Conservation (phyloP, 2,888 invertebrate species). For the Drosophila heteroneura region DNA sequence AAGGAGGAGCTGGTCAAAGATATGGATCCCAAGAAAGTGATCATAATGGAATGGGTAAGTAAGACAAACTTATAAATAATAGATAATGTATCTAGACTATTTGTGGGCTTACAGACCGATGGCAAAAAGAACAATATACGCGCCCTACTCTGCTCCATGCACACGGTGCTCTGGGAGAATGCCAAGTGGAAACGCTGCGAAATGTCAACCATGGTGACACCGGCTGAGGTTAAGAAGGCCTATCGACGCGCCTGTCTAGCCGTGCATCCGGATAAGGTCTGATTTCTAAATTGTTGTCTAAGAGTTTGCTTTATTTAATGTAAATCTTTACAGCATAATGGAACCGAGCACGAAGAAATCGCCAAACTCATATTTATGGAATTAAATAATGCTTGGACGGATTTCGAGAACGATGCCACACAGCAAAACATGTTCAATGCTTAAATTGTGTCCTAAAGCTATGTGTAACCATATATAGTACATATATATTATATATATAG, state of each 20-base stretch:
- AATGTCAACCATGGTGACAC: conserved; percentile 96
- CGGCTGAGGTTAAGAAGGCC: conserved; percentile 97
- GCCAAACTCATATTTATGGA: conserved; percentile 99
- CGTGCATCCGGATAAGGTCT: conserved; percentile 99
- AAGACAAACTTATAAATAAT: too few species aligned
- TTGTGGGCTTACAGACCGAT: conserved; percentile 88
- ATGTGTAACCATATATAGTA: conserved; percentile 37
- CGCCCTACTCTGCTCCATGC: conserved; percentile 96
- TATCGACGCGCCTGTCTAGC: conserved; percentile 98
- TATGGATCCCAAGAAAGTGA: conserved; percentile 96
- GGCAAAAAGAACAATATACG: conserved; percentile 99
- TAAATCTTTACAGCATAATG: conserved; percentile 91
- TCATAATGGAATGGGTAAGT: conserved; percentile 92
- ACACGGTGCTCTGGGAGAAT: conserved; percentile 96
- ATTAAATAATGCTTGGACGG: conserved; percentile 99
- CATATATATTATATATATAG: conserved; percentile 40
- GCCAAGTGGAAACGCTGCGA: conserved; percentile 96
- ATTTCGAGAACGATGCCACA: conserved; percentile 93
- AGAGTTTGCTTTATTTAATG: background rate
- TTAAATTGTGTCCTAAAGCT: conserved; percentile 64
- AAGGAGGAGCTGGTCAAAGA: conserved; percentile 93
- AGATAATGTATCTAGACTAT: background rate
- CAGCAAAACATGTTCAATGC: conserved; percentile 90
- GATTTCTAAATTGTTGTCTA: conserved; percentile 12
- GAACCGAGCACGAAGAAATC: conserved; percentile 95